Evolutionary conservation across 2,113 vertebrate genomes (phyloP), one percentile per base, ranked within the genome.

Genomic region (Acanthisitta chloris): DNA sequence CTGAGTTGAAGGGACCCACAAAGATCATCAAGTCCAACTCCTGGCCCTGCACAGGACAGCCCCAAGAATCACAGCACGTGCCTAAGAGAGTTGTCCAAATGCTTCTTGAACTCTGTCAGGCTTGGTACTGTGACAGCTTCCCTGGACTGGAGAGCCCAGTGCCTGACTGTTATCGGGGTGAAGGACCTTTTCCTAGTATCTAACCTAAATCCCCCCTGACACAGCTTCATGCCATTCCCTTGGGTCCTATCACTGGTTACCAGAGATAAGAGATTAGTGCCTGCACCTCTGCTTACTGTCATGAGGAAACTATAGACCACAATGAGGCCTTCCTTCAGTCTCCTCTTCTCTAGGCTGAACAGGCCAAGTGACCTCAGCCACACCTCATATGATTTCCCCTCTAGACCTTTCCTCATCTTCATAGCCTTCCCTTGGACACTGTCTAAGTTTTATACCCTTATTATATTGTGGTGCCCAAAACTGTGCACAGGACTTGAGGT

Each of bases 121-220:
- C 3, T 51, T 62, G 21, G 20, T 33, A 9, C 17, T 28, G 17
- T 34, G 20, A 31, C 9, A 5, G 4, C 31, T 42, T 34, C 10
- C 34, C 17, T 42, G 25, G 5, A 21, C 17, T 42, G 25, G 5
- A 21, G 26, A 70, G 8, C 9, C 38, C 40, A 48, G 25, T 28
- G 21, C 25, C 17, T 21, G 40, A 19, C 7, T 6, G 19, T 2
- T 2, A 25, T 36, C 48, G 33, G 14, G 0, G 2, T 31, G 34
- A 70, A 33, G 21, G 69, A 77, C 5, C 6, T 16, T 42, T 54
- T 42, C 17, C 17, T 67, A 34, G 59, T 54, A 36, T 9, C 25
- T 49, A 42, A 42, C 6, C 12, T 48, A 55, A 69, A 48, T 8
- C 9, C 33, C 25, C 10, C 6, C 17, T 33, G 10, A 33, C 25